Evolutionary conservation across 2,113 vertebrate genomes (phyloP), one percentile per base, ranked within the genome.

Genomic region (cat (Felis catus)): DNA sequence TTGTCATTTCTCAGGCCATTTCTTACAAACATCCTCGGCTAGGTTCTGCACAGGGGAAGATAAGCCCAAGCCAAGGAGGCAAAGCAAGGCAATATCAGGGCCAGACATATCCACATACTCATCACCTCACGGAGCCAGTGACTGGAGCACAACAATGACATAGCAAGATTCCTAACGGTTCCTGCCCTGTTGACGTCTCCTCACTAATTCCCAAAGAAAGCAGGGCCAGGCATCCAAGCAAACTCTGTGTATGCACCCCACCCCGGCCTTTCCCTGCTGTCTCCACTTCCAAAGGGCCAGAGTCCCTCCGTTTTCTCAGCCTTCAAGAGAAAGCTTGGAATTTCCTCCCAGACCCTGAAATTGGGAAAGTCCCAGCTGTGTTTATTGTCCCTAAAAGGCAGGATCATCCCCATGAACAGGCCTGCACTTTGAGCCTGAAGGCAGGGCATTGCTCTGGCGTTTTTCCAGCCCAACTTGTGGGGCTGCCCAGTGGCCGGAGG

Each of bases 331-430:
- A 83, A 91, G 31, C 21, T n/a, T 95, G 70, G 45, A 61, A 80
- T 93, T 97, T 36, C 74, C 80, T 96, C 31, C 70, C 4, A 73
- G 18, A 55, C 7, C 13, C n/a, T 31, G 65, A 96, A 71, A 87
- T 11, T 73, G 79, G 94, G 74, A 70, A 95, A 90, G 19, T 92
- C 95, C 95, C 36, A 39, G 48, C 33, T 70, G 12, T 29, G 27
- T 1, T 63, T 45, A 80, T 6, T 45, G 63, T 83, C 79, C 48
- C 61, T 78, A 19, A 48, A 48, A 85, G 58, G 58, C 73, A 92
- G 18, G 31, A 65, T 41, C n/a, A 86, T 12, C 15, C 4, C 27
- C 19, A 14, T 41, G 12, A 9, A 61, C 1, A 53, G 58, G 25
- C 55, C 33, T 66, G 7, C 51, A 23, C 74, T 66, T 73, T 51